phyloP scores from a whole-genome alignment of 2,797 vertebrate genomes.

The Pteropus rufus region DNA sequence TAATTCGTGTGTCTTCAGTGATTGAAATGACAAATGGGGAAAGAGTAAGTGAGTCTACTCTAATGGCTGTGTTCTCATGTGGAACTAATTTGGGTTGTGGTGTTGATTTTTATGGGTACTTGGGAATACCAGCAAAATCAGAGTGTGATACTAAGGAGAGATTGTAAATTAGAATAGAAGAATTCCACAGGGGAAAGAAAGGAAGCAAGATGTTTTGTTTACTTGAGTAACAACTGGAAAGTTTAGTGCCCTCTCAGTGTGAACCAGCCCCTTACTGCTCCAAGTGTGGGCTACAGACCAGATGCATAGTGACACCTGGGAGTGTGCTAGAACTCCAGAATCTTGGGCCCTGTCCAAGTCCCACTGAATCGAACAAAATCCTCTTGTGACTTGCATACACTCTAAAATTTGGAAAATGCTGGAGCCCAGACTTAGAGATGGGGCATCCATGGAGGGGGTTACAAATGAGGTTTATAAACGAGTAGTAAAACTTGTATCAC shows the following conservation, averaged over 20 bases:
- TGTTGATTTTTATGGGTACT: constrained; percentile 15
- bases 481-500: not conserved
- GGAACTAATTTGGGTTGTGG: constrained; percentile 23
- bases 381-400: not conserved
- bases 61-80: not conserved
- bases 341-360: not conserved
- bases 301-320: not conserved
- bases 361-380: not conserved
- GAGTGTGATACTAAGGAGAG: not conserved
- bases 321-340: not conserved
- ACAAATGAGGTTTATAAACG: not conserved
- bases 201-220: not conserved
- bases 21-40: constrained; percentile 48
- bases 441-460: not conserved
- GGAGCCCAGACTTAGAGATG: not conserved
- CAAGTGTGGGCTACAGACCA: not conserved
- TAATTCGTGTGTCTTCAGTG: constrained; percentile 42
- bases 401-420: not conserved
- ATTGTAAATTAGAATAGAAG: constrained; percentile 7
- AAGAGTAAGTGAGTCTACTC: not conserved
- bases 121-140: not conserved
- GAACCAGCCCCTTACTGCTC: not conserved
- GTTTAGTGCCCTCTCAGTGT: not conserved
- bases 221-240: not conserved
- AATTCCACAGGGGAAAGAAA: not conserved